Percentiles rank a stretch among this genome's conserved stretches.
Evolutionary conservation across 2,797 vertebrate species (phyloP).

Genomic region (Clarias platycephalus): DNA sequence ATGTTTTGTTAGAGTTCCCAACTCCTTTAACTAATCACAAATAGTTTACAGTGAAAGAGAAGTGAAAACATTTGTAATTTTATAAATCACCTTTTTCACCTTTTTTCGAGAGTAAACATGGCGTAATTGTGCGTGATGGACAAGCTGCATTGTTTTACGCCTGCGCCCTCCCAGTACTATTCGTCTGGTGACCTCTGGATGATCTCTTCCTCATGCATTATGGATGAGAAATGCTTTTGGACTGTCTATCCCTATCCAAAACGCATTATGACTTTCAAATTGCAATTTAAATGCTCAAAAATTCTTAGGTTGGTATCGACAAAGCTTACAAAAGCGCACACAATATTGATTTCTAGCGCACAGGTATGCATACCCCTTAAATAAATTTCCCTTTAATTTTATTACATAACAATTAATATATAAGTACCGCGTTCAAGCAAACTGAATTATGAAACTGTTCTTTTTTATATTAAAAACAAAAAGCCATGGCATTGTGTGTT

Average conservation of each 20-base stretch:
- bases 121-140: conserved; percentile 48
- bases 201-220: conserved; percentile 90
- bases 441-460: not conserved
- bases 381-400: not conserved
- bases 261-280: conserved; percentile 85
- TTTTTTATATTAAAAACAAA: not conserved
- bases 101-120: conserved; percentile 55
- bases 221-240: conserved; percentile 86
- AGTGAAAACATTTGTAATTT: conserved; percentile 45
- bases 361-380: conserved; percentile 17
- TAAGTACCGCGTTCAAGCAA: not conserved
- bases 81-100: conserved; percentile 56
- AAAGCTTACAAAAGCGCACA: not conserved
- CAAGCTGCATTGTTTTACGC: conserved; percentile 49
- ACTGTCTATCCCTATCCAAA: conserved; percentile 90
- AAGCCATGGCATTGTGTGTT: not conserved
- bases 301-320: conserved; percentile 67
- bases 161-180: conserved; percentile 59
- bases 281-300: conserved; percentile 83
- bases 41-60: conserved; percentile 51
- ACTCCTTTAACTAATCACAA: conserved; percentile 21
- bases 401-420: not conserved
- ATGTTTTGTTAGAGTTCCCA: conserved; percentile 50
- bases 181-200: conserved; percentile 93
- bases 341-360: conserved; percentile 50